Evolutionary conservation across 1,140 invertebrate genomes (phyloP).

Genomic region (Megathymus violae): DNA sequence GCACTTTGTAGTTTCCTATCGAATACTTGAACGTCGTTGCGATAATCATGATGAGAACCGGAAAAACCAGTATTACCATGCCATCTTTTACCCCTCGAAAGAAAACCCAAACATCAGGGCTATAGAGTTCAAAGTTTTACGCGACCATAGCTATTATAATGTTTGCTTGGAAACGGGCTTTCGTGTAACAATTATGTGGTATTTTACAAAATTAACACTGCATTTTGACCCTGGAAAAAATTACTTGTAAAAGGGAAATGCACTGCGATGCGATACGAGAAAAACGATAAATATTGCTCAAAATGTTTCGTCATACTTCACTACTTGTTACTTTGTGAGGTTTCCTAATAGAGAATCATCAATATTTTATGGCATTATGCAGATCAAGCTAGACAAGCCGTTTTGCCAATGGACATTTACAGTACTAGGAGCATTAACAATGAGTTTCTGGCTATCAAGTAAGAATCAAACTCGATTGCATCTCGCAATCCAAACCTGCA

Average conservation of each 20-base stretch:
- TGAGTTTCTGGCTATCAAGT: too few species aligned
- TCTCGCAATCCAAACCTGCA: too few species aligned
- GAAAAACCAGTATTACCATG: slow-evolving; percentile 30
- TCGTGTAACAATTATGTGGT: slow-evolving; percentile 23
- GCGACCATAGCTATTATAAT: not conserved
- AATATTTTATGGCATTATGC: too few species aligned
- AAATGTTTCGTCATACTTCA: too few species aligned
- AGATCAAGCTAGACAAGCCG: too few species aligned
- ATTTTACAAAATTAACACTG: slow-evolving; percentile 16
- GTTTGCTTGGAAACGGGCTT: slow-evolving; percentile 20
- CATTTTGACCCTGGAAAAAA: slow-evolving; percentile 10
- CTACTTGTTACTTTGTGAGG: too few species aligned
- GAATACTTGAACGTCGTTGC: slow-evolving; percentile 39
- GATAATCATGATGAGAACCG: slow-evolving; percentile 35
- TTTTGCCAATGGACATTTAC: too few species aligned
- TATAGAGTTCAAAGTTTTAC: slow-evolving; percentile 23
- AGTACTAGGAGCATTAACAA: too few species aligned
- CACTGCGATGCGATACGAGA: too few species aligned
- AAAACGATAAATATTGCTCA: too few species aligned
- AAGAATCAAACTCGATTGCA: too few species aligned
- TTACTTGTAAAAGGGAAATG: slow-evolving; percentile 11
- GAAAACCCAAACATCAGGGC: not conserved
- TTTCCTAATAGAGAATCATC: too few species aligned
- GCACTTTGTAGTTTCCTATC: slow-evolving; percentile 36
- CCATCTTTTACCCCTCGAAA: not conserved